Conservation (phyloP, 1,140 invertebrate species). For the Drosophila truncata region DNA sequence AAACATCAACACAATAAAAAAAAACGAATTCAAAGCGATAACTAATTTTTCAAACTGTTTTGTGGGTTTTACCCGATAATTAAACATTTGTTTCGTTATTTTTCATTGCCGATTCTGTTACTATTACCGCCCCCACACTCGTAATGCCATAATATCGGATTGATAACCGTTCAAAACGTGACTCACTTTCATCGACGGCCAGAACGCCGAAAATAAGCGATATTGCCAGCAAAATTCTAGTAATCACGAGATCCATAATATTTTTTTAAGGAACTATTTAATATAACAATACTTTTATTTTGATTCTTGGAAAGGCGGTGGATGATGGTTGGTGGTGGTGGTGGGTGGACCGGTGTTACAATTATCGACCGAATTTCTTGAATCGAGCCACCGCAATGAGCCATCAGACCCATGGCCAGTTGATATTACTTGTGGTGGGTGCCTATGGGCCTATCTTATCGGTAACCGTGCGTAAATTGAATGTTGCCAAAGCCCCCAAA, state of each 20-base stretch:
- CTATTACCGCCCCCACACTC: not conserved
- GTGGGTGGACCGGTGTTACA: not conserved
- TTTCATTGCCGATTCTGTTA: slow-evolving; percentile 2
- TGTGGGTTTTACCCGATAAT: slow-evolving; percentile 1
- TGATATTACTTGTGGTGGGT: slow-evolving; percentile 38
- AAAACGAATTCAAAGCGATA: not conserved
- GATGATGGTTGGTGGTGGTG: too few relatives aligned
- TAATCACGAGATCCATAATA: slow-evolving; percentile 6
- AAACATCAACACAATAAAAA: not conserved
- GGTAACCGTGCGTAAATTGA: slow-evolving; percentile 66
- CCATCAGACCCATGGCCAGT: slow-evolving; percentile 41
- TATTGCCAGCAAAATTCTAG: slow-evolving; percentile 8
- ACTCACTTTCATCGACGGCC: slow-evolving; percentile 38
- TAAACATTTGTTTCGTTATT: not conserved
- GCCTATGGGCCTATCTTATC: slow-evolving; percentile 58
- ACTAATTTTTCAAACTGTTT: not conserved
- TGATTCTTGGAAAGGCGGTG: not conserved
- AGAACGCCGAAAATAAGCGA: slow-evolving; percentile 12
- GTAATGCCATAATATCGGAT: not conserved
- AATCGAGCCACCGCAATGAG: slow-evolving; percentile 46
- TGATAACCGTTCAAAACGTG: slow-evolving; percentile 15
- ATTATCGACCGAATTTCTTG: slow-evolving; percentile 51
- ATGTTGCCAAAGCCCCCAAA: slow-evolving; percentile 63
- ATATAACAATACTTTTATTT: slow-evolving; percentile 1
- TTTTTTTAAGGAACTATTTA: not conserved